A percentile compares a stretch with the other conserved stretches of the same genome.
Evolutionary conservation across 2,113 vertebrate genomes (phyloP).

Genomic region (Cyanoderma ruficeps): DNA sequence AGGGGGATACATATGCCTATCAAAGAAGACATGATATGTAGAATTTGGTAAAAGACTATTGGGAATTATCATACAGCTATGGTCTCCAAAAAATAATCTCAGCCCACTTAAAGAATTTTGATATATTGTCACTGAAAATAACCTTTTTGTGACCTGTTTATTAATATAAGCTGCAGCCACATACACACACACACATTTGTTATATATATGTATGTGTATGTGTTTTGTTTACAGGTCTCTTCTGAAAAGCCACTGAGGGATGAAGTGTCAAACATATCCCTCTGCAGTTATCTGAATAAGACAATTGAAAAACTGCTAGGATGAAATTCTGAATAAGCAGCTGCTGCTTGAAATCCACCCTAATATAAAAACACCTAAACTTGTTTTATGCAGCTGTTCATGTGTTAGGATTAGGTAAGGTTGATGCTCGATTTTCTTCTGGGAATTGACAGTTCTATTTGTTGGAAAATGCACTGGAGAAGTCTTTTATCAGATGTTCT

Average conservation of each 20-base stretch:
- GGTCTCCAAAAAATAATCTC: neutral
- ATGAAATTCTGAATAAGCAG: neutral
- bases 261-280: neutral
- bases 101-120: neutral
- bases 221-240: neutral
- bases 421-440: neutral
- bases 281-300: neutral
- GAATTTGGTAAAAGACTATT: neutral
- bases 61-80: neutral
- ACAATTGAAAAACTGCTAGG: neutral
- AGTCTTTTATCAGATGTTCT: neutral
- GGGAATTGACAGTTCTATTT: neutral
- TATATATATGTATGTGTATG: neutral
- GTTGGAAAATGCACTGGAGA: neutral
- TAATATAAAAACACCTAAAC: neutral
- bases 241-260: neutral
- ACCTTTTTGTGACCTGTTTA: neutral
- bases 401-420: neutral
- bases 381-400: neutral
- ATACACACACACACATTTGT: neutral
- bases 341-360: neutral
- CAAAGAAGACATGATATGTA: neutral
- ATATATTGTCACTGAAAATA: neutral
- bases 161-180: neutral
- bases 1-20: neutral